Evolutionary conservation across 2,113 vertebrate species (phyloP), one percentile per base, ranked within the genome.

Genomic region (Trinectes maculatus): DNA sequence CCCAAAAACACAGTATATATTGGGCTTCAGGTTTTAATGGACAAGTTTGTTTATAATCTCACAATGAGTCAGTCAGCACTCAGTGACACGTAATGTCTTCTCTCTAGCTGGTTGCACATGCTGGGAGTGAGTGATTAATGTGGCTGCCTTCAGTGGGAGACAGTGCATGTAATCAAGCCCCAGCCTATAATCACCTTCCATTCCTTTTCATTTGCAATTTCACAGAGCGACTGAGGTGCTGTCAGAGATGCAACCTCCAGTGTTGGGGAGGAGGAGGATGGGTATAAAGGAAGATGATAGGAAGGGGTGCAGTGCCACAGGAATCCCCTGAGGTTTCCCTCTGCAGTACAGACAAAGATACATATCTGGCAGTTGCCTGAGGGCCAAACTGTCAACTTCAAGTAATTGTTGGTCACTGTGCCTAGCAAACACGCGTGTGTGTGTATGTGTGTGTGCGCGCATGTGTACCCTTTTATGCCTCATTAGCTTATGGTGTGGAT

Each of bases 91-190:
- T 57, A 0, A 65, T 21, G 46, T 68, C 61, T 63, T 59, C 64
- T 72, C 71, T 53, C 57, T 64, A 21, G 47, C 61, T 34, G 56
- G 63, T 16, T 75, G 22, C 61, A 68, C 77, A 63, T 67, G 74
- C 64, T 68, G 77, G 69, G 77, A 69, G 71, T 44, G 53, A 40
- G 71, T 85, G 85, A 88, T 91, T 82, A 89, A 89, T 88, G 87
- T 66, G 71, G 66, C 60, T 74, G 83, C 75, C 81, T 80, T 69
- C 58, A 87, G 71, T 81, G 76, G 82, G 79, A 91, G 85, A 85
- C 85, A 83, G 83, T 72, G 86, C 84, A 87, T 87, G 86, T 89
- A 88, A 89, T 89, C 84, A 89, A 86, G 83, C 73, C 80, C 67
- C 77, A 70, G 86, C 76, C 82, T 89, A 77, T 89, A 89, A 89